These are phyloP conservation scores for Hippoglossus hippoglossus DNA, from an alignment of 2,797 vertebrate species.

Conservation along the genomic window DNA sequence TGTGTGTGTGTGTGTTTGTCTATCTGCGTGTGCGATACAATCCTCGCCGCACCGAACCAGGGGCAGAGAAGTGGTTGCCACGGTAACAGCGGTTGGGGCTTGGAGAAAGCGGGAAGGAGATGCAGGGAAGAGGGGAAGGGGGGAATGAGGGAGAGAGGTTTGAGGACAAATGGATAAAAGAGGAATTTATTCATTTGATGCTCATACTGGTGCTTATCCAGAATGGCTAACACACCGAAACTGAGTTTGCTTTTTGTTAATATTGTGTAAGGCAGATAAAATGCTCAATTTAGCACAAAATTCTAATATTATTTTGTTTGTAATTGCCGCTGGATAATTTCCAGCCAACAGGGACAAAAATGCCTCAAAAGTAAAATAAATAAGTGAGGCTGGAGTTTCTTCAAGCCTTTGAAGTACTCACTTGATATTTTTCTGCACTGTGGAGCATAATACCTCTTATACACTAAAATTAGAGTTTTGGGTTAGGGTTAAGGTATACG, in stretches of 20 bases:
- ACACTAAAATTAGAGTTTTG: too few species aligned
- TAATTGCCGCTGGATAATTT: not conserved
- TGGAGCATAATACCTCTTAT: too few species aligned
- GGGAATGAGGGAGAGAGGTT: constrained; percentile 28
- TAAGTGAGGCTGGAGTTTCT: not conserved
- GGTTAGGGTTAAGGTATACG: too few species aligned
- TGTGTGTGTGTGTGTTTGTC: constrained; percentile 1
- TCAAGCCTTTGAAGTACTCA: not conserved
- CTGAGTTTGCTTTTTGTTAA: not conserved
- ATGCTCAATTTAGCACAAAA: not conserved
- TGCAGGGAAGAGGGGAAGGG: constrained; percentile 38
- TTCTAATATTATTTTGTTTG: not conserved
- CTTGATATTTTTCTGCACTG: too few species aligned
- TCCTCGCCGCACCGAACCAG: constrained; percentile 57
- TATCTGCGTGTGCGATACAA: constrained; percentile 33
- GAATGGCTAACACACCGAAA: not conserved
- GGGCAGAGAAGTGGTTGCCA: constrained; percentile 77
- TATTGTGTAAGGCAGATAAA: too few species aligned
- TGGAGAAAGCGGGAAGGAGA: constrained; percentile 45
- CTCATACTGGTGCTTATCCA: not conserved
- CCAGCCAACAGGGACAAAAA: not conserved
- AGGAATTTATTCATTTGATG: constrained; percentile 2
- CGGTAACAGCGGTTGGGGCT: constrained; percentile 70
- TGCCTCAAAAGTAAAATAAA: not conserved
- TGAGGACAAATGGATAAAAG: constrained; percentile 7